Evolutionary conservation across 2,888 invertebrate species (phyloP), one percentile per base, ranked within the genome.

Genomic region (Philopedon plagiatum): DNA sequence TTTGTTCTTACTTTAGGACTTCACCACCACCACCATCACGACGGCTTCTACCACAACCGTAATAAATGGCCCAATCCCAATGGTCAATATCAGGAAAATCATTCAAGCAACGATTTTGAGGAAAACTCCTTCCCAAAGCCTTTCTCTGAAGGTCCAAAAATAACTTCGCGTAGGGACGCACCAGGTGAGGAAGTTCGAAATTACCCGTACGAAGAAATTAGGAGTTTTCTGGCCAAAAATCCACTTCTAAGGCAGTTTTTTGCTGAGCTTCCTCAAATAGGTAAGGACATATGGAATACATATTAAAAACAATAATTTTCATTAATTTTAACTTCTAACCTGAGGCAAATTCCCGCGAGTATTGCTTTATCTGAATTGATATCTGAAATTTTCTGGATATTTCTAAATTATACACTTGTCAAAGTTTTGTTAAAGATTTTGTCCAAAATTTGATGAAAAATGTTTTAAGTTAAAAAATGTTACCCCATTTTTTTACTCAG

Each of bases 131-230:
- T 11, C 1, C 19, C 18, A 1, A 9, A 19, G 9, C 19, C 2
- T 2, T 5, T 34, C 13, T 4, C 15, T 3, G 44, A 44, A 9
- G 21, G 46, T 2, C 21, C 46, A 1, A 46, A 46, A 46, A 23
- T n/a, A n/a, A 46, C 46, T n/a, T 4, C n/a, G 2, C 7, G 46
- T 0, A 13, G 46, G 2, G 21, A 46, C 2, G 11, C 5, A 11
- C 5, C 21, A 2, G 51, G 13, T 1, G 49, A 23, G 5, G 21
- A 19, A 18, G 44, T 41, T 23, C 44, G 51, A 13, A 51, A 51
- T 23, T 73, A 73, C 15, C 73, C 73, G 2, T 63, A 56, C 49
- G 57, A 49, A 4, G 62, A 63, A 49, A 58, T 73, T 23, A 37
- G 68, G 13, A 29, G 19, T 29, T 57, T 44, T 39, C 23, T 73